Evolutionary conservation across 2,113 vertebrate genomes (phyloP).

Genomic region (Prochilodus magdalenae): DNA sequence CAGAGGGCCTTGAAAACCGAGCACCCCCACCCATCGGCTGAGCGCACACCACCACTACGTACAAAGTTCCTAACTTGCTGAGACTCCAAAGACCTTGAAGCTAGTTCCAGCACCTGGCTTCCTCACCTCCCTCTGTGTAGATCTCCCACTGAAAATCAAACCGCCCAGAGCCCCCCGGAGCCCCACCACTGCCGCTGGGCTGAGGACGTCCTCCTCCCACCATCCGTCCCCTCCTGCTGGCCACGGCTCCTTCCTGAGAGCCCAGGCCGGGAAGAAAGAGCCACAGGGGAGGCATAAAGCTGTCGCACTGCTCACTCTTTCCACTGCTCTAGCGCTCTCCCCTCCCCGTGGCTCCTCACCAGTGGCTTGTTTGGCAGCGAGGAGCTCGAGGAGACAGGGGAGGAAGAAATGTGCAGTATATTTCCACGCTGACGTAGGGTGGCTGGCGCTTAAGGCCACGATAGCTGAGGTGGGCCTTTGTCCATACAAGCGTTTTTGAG

Average conservation of each 20-base stretch:
- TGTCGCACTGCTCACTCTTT: conserved; percentile 81
- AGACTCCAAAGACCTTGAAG: conserved; percentile 19
- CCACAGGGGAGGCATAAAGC: conserved; percentile 77
- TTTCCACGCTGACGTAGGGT: conserved; percentile 74
- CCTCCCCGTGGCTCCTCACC: conserved; percentile 71
- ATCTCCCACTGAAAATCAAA: background rate
- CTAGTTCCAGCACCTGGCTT: conserved; percentile 17
- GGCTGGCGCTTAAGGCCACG: conserved; percentile 22
- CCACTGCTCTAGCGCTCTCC: conserved; percentile 68
- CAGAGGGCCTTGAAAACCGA: background rate
- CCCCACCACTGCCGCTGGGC: conserved; percentile 1
- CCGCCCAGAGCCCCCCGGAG: background rate
- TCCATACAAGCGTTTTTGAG: conserved; percentile 9
- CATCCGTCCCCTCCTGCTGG: conserved; percentile 72
- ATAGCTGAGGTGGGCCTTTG: conserved; percentile 29
- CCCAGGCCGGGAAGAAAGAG: conserved; percentile 62
- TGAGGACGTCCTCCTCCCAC: conserved; percentile 22
- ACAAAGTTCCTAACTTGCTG: conserved; percentile 18
- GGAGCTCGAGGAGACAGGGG: conserved; percentile 68
- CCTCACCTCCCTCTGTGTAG: conserved; percentile 5
- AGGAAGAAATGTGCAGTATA: conserved; percentile 75
- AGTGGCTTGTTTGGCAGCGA: conserved; percentile 75
- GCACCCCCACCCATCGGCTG: background rate
- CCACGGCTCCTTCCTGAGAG: conserved; percentile 75
- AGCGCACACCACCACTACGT: background rate